Base-by-base conservation (phyloP, 2,888 invertebrate genomes). In the Hydrotaea cyrtoneurina region DNA sequence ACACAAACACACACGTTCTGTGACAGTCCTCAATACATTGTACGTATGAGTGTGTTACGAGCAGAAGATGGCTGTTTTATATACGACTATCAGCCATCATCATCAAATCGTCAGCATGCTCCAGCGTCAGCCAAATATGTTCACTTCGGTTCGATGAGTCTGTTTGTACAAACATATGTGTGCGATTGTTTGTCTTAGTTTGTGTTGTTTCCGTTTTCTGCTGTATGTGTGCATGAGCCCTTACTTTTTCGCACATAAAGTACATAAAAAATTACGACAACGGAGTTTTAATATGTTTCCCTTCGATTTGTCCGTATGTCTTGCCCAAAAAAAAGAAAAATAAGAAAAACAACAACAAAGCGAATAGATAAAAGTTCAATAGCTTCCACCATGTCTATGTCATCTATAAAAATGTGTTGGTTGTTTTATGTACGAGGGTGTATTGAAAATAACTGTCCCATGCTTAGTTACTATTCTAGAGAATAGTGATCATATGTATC, bases 261-360 rank as follows among this genome's bases (percentile, higher is more conserved):
- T 19, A 39, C 59, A 57, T 81, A 77, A 59, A 81, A 81, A 73
- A 64, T 71, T 72, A 77, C 76, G 72, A 46, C 46, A 77, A 81
- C 71, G 23, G 15, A 21, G 17, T 69, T 23, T 71, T 69, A 46
- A 46, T 43, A 19, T 13, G 21, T 39, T 66, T 66, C 13, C 17
- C 17, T 39, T 19, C 17, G 17, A 36, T 17, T 66, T 55, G 19
- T 55, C 55, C 55, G 50, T 50, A 50, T 55, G 21, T 55, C 21
- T 53, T 53, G 17, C n/a, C 11, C 15, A 43, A 43, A 43, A 43
- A 43, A 43, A 43, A 36, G 8, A 36, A 8, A 36, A 36, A n/a
- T n/a, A n/a, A n/a, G n/a, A n/a, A n/a, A n/a, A n/a, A n/a, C n/a
- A n/a, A n/a, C n/a, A n/a, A 8, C 36, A 36, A 8, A 36, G 21